A percentile compares a stretch with the other conserved stretches of the same genome.
phyloP scores from a whole-genome alignment of 2,888 invertebrate species.

The Synergus itoensis region DNA sequence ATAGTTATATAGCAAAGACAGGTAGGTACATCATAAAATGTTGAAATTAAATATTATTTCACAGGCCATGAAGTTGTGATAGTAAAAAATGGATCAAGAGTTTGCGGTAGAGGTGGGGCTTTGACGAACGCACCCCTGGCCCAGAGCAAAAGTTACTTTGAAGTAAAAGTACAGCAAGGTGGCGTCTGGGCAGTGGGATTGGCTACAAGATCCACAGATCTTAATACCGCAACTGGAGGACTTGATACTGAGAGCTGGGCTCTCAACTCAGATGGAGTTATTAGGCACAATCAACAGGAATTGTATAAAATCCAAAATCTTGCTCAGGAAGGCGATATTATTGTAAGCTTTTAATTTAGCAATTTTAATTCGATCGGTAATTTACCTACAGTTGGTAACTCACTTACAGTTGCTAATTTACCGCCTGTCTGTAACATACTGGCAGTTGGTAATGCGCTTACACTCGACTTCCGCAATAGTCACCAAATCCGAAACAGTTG shows the following conservation, averaged over 20 bases:
- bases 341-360: slow-evolving; percentile 79
- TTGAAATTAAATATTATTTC: not conserved
- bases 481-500: too few species aligned
- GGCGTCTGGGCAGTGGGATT: slow-evolving; percentile 98
- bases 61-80: slow-evolving; percentile 97
- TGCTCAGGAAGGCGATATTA: slow-evolving; percentile 95
- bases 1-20: too few species aligned
- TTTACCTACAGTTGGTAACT: too few species aligned
- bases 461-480: too few species aligned
- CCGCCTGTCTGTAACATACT: not conserved
- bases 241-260: slow-evolving; percentile 96
- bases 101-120: slow-evolving; percentile 97
- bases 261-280: slow-evolving; percentile 92
- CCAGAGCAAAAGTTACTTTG: slow-evolving; percentile 99
- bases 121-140: slow-evolving; percentile 96
- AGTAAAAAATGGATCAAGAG: slow-evolving; percentile 94
- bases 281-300: slow-evolving; percentile 91
- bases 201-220: slow-evolving; percentile 91
- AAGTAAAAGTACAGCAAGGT: slow-evolving; percentile 97
- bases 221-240: slow-evolving; percentile 91
- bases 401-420: too few species aligned
- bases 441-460: not conserved
- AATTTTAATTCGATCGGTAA: too few species aligned
- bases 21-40: too few species aligned
- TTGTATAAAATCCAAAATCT: slow-evolving; percentile 79